Conservation (phyloP, 2,797 vertebrate genomes). For the Bovichtus variegatus region DNA sequence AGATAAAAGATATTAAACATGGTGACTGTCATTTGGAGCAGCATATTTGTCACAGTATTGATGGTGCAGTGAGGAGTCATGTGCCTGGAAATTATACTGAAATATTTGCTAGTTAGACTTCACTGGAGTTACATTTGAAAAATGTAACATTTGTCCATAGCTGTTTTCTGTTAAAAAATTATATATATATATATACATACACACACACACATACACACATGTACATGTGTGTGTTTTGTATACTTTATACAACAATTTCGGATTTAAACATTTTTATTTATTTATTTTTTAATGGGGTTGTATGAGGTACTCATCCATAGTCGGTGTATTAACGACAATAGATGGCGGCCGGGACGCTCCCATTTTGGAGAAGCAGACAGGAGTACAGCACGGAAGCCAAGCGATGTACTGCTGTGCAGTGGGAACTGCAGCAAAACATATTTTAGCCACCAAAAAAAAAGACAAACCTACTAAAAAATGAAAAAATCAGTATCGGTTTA, state of each 20-base stretch:
- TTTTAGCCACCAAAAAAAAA: background rate
- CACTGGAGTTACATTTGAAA: slow-evolving; percentile 1
- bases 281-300: no score
- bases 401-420: background rate
- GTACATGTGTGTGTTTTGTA: no score
- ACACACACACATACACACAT: no score
- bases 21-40: slow-evolving; percentile 35
- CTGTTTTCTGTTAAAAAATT: slow-evolving; percentile 10
- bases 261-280: no score
- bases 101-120: slow-evolving; percentile 38
- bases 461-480: background rate
- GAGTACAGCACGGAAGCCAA: background rate
- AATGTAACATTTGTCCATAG: background rate
- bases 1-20: slow-evolving; percentile 65
- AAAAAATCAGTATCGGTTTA: background rate
- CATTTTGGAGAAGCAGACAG: background rate
- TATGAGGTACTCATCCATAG: background rate
- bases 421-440: background rate
- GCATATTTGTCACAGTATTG: slow-evolving; percentile 39
- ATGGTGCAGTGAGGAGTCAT: slow-evolving; percentile 15
- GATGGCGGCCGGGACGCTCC: background rate
- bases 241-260: no score
- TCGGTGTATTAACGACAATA: background rate
- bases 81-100: slow-evolving; percentile 36
- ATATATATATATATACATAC: no score